A percentile compares a stretch with the other conserved stretches of the same genome.
These are phyloP conservation scores for Drosophila kanapiae DNA, from an alignment of 1,140 invertebrate species.

Conservation along the genomic window DNA sequence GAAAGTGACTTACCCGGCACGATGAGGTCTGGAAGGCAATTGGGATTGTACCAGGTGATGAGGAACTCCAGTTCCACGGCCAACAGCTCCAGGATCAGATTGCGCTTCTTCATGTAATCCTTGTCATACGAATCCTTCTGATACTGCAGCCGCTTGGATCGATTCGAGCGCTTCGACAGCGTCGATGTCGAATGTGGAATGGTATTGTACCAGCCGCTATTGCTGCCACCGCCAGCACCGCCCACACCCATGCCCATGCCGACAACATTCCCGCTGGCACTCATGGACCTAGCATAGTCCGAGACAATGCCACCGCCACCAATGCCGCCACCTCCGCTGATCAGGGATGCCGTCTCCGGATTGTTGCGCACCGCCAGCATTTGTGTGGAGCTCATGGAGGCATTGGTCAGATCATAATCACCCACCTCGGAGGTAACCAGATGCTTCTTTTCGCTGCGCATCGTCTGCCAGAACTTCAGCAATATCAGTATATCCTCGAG, in stretches of 20 bases:
- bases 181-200: conserved; percentile 91
- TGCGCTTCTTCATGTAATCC: conserved; percentile 97
- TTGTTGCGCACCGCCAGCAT: conserved; percentile 80
- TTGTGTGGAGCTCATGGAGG: conserved; percentile 85
- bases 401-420: conserved; percentile 85
- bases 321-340: conserved; percentile 64
- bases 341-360: conserved; percentile 80
- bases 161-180: conserved; percentile 91
- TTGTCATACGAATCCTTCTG: conserved; percentile 94
- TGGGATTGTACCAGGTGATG: conserved; percentile 97
- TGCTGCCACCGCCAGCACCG: conserved; percentile 81
- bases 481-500: conserved; percentile 95
- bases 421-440: conserved; percentile 88
- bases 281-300: conserved; percentile 88
- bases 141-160: conserved; percentile 88
- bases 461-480: conserved; percentile 97
- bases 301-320: conserved; percentile 49
- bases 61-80: conserved; percentile 97
- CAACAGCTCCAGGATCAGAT: conserved; percentile 96
- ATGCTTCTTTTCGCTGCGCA: conserved; percentile 99
- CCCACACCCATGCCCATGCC: conserved; percentile 86
- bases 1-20: conserved; percentile 85
- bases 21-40: conserved; percentile 89
- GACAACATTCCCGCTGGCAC: conserved; percentile 86
- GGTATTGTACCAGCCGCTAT: conserved; percentile 94